Evolutionary conservation across 2,113 vertebrate genomes (phyloP).

Genomic region (Anser cygnoides): DNA sequence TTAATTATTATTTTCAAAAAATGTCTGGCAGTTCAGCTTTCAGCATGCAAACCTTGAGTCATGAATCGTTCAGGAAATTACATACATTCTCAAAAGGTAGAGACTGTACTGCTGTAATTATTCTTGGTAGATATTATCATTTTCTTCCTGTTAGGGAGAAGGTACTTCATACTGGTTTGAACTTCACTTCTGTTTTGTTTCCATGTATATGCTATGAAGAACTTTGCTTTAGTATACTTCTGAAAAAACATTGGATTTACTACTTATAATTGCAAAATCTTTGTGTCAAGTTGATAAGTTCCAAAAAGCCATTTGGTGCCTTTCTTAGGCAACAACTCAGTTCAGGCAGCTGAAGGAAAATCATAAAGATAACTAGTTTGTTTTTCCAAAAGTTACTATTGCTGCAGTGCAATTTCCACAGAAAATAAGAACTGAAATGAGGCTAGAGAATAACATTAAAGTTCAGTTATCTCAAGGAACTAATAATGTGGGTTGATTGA

Average conservation of each 20-base stretch:
- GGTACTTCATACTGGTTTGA: not conserved
- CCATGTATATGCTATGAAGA: not conserved
- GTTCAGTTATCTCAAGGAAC: not conserved
- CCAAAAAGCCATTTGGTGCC: not conserved
- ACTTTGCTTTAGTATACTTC: not conserved
- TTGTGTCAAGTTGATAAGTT: not conserved
- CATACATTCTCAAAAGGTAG: not conserved
- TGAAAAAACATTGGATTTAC: not conserved
- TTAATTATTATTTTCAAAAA: not conserved
- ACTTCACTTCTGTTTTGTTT: not conserved
- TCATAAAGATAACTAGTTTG: not conserved
- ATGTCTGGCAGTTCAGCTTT: not conserved
- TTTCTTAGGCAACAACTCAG: not conserved
- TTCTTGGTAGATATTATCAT: not conserved
- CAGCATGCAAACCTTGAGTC: not conserved
- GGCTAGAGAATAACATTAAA: not conserved
- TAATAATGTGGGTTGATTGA: not conserved
- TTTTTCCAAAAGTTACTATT: not conserved
- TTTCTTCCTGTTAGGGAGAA: not conserved
- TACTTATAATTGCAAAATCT: not conserved
- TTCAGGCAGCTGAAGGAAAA: conserved; percentile 6
- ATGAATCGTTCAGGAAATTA: not conserved
- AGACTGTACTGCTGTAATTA: not conserved
- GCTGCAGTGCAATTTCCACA: not conserved
- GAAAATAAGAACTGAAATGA: not conserved